Base-by-base conservation (phyloP, 2,888 invertebrate genomes). In the Fissipunctia ypsillon region DNA sequence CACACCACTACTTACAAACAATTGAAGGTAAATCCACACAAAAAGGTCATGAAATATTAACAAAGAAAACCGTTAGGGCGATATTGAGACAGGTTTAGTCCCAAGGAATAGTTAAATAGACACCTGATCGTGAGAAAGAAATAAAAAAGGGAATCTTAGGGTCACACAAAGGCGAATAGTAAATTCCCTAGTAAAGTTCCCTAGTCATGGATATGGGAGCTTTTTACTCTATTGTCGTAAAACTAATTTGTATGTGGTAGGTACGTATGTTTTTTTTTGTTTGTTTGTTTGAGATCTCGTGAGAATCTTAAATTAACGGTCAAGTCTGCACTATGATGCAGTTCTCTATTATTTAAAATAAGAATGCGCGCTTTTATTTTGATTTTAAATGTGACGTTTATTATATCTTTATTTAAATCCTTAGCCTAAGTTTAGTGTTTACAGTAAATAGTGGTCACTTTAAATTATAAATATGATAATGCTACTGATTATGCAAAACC, bases 121-220 rank as follows among this genome's bases (percentile, higher is more conserved):
- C 94, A 94, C 94, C 94, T 94, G 94, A 94, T 89, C 92, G 93
- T 94, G 94, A 89, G 94, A 94, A 87, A 88, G 84, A 81, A 84
- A 81, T 87, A 89, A 88, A 88, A 89, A 76, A 88, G 82, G 85
- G 86, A 78, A 79, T 83, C 81, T 78, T 78, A 76, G 69, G 87
- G 85, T 76, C 71, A 68, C 73, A 80, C 69, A 84, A 80, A 84
- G 86, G 81, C 80, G 80, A 81, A 84, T 85, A 84, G 82, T 83
- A 75, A 76, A 85, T 63, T 75, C 85, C 78, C 87, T 86, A 81
- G 87, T 87, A 88, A 91, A 87, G 82, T 79, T 67, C 76, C 72
- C 67, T 70, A 84, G 80, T 68, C 69, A 83, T 82, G 69, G 81
- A 84, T 84, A 85, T 63, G 76, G 56, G 48, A 74, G 59, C 65